phyloP scores from a whole-genome alignment of 2,888 invertebrate species.

The Scotopteryx bipunctaria region DNA sequence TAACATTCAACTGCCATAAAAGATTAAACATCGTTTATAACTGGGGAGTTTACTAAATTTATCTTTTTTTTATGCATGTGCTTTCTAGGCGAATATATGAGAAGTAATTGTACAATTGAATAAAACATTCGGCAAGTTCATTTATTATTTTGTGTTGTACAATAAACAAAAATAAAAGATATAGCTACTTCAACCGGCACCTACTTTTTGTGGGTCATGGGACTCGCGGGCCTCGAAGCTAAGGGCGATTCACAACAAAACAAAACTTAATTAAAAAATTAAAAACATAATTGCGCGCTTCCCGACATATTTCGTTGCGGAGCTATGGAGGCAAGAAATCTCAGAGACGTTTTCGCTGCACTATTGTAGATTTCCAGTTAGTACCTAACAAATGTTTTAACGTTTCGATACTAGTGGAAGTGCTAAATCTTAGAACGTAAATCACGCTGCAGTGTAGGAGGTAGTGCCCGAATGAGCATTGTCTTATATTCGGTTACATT shows the following conservation, averaged over 20 bases:
- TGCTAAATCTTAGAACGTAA: conserved; percentile 69
- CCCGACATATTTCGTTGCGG: conserved; percentile 44
- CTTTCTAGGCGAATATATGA: no score
- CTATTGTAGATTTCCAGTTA: conserved; percentile 58
- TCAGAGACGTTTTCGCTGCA: conserved; percentile 42
- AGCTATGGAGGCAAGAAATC: conserved; percentile 50
- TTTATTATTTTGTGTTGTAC: background rate
- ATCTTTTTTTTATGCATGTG: no score
- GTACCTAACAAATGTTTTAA: conserved; percentile 65
- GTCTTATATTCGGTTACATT: conserved; percentile 16
- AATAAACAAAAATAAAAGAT: conserved; percentile 9
- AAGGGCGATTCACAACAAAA: conserved; percentile 52
- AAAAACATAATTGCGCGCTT: conserved; percentile 46
- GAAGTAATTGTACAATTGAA: background rate
- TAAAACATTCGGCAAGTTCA: background rate
- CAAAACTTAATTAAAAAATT: conserved; percentile 65
- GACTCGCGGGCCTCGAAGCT: conserved; percentile 43
- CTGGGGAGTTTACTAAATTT: no score
- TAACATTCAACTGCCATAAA: conserved; percentile 53
- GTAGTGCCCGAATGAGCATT: conserved; percentile 8
- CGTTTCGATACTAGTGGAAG: conserved; percentile 71
- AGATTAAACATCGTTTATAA: conserved; percentile 32
- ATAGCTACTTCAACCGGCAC: conserved; percentile 14
- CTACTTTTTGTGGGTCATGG: conserved; percentile 61
- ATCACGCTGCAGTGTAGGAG: conserved; percentile 54